These are phyloP conservation scores for Taurulus bubalis DNA, from an alignment of 2,113 vertebrate species.

Conservation along the genomic window DNA sequence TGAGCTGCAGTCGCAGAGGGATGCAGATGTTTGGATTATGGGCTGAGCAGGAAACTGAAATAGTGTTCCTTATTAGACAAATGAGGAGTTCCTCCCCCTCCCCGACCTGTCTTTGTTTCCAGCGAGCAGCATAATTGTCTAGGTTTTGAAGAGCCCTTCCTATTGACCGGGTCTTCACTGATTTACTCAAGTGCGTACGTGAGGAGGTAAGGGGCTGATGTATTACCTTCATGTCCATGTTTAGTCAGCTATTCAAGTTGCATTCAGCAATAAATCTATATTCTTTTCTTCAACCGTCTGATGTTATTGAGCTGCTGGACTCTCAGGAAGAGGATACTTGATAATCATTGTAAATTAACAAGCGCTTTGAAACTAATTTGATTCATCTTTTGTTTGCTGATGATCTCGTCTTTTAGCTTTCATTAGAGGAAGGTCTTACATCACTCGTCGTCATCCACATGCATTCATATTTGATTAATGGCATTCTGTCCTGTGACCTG, in stretches of 20 bases:
- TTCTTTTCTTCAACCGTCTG: conserved; percentile 56
- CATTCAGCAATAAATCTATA: conserved; percentile 65
- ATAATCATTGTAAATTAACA: conserved; percentile 56
- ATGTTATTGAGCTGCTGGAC: conserved; percentile 43
- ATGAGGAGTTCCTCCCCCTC: conserved; percentile 15
- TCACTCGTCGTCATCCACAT: not conserved
- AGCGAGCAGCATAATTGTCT: conserved; percentile 38
- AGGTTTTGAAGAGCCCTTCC: conserved; percentile 61
- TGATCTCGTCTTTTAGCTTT: conserved; percentile 6
- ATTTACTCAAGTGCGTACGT: conserved; percentile 61
- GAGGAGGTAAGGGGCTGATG: conserved; percentile 39
- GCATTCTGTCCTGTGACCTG: not conserved
- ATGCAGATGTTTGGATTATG: conserved; percentile 23
- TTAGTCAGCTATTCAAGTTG: conserved; percentile 54
- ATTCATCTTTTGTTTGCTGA: conserved; percentile 36
- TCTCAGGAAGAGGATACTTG: conserved; percentile 19
- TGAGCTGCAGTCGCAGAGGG: not conserved
- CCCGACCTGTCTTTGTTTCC: conserved; percentile 57
- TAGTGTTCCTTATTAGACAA: conserved; percentile 10
- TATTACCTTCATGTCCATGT: conserved; percentile 59
- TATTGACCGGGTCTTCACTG: conserved; percentile 63
- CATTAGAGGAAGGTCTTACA: conserved; percentile 33
- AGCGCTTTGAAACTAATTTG: conserved; percentile 49
- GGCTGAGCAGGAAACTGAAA: conserved; percentile 31
- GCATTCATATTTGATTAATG: conserved; percentile 42